These are phyloP conservation scores for Malthinus seriepunctatus DNA, from an alignment of 2,888 invertebrate species.

Conservation along the genomic window DNA sequence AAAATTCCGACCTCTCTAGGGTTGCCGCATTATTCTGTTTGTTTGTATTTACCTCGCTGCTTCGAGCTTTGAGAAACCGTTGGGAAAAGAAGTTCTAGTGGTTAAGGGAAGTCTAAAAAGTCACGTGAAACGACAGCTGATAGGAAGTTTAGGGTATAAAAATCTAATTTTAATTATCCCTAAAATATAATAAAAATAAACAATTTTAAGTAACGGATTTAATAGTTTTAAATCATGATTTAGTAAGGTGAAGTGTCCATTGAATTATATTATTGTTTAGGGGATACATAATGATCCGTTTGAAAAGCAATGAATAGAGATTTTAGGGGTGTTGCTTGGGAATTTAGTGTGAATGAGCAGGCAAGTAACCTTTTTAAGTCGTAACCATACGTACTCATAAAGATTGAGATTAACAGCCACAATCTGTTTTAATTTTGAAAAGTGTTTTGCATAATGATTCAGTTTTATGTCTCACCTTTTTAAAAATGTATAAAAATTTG, in stretches of 20 bases:
- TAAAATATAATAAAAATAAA: no score
- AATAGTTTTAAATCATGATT: no score
- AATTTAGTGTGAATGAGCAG: slow-evolving; percentile 7
- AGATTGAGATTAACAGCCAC: no score
- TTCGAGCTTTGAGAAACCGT: slow-evolving; percentile 14
- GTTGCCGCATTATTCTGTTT: neutral
- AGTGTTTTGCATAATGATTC: no score
- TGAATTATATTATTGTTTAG: neutral
- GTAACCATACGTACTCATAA: no score
- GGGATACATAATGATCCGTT: slow-evolving; percentile 3
- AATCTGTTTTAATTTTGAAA: no score
- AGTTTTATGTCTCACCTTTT: no score
- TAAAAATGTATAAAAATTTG: no score
- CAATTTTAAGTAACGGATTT: no score
- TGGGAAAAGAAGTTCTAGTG: slow-evolving; percentile 19
- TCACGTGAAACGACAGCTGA: slow-evolving; percentile 58
- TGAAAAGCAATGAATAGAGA: slow-evolving; percentile 3
- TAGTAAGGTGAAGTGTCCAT: no score
- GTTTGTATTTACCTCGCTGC: slow-evolving; percentile 11
- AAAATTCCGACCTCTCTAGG: no score
- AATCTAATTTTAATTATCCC: no score
- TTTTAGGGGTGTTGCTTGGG: slow-evolving; percentile 7
- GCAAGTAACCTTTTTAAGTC: slow-evolving; percentile 6
- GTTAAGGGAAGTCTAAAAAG: slow-evolving; percentile 15
- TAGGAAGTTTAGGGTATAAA: slow-evolving; percentile 54